Evolutionary conservation across 2,797 vertebrate species (phyloP), one percentile per base, ranked within the genome.

Genomic region (Halcyon smyrnensis): DNA sequence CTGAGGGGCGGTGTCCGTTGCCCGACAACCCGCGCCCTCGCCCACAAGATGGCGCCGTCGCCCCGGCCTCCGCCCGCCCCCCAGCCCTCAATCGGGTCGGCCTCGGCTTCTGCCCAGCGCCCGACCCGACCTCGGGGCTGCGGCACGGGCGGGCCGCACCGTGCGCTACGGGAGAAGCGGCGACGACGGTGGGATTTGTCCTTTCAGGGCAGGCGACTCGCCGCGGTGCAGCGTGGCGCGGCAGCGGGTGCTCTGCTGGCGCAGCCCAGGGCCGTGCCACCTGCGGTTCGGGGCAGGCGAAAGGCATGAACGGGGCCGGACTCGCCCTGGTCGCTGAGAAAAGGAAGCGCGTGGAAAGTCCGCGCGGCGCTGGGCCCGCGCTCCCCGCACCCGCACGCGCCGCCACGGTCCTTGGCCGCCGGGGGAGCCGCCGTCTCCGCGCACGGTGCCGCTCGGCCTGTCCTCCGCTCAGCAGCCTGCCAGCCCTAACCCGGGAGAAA

Each of bases 31-130:
- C 46, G 21, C 80, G 28, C 76, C 80, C 87, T 83, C 51, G 32
- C 77, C 95, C 94, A 92, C 89, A 90, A 95, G 95, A 90, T 94
- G 93, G 95, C 93, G 93, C 93, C 80, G 87, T 77, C 80, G 54
- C n/a, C n/a, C 60, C 39, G 46, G 51, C 63, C 41, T 28, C 76
- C 18, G 6, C n/a, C 11, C 37, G 37, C 41, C 15, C 36, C 19
- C 25, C 39, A 9, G 17, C 36, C 30, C 53, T 18, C 24, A 28
- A 18, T 34, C 43, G 21, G 54, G 24, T 24, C 34, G 25, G 45
- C 32, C 32, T 25, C 21, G 34, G 43, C 37, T 39, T 12, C 37
- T 39, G 37, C 37, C 27, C 54, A 27, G 23, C 19, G 19, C n/a
- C 17, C 28, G 9, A 25, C 24, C 34, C 34, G 25, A 45, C 36